Evolutionary conservation across 2,797 vertebrate genomes (phyloP).

Genomic region (Crenichthys baileyi): DNA sequence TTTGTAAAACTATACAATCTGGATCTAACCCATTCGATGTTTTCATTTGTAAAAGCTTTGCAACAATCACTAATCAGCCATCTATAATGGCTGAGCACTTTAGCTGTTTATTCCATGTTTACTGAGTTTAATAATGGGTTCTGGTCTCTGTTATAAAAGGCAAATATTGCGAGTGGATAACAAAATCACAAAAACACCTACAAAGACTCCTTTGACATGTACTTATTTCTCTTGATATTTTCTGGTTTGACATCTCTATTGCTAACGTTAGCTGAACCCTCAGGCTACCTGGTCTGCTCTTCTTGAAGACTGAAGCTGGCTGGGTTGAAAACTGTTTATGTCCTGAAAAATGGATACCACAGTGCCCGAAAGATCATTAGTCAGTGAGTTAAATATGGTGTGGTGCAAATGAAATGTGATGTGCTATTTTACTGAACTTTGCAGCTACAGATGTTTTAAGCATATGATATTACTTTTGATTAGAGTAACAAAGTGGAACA

Average conservation of each 20-base stretch:
- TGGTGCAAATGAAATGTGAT: no score
- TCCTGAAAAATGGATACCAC: no score
- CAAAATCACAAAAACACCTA: neutral
- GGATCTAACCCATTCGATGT: neutral
- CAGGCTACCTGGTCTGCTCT: no score
- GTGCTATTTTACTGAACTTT: no score
- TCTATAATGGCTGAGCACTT: neutral
- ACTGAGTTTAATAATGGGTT: neutral
- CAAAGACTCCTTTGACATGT: neutral
- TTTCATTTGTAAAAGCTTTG: neutral
- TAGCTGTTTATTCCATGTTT: neutral
- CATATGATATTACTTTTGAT: no score
- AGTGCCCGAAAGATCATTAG: no score
- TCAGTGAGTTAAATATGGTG: no score
- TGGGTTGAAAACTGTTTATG: no score
- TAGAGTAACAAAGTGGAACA: no score
- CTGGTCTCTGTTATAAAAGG: neutral
- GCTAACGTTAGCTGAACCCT: neutral
- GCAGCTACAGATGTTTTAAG: no score
- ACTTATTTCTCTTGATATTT: neutral
- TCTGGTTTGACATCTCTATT: neutral
- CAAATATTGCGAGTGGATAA: neutral
- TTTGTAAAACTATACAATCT: neutral
- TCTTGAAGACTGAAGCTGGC: no score
- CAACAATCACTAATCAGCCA: neutral